Percentiles rank a stretch among this genome's conserved stretches.
phyloP scores from a whole-genome alignment of 2,797 vertebrate genomes.

The Muscicapa comitata region DNA sequence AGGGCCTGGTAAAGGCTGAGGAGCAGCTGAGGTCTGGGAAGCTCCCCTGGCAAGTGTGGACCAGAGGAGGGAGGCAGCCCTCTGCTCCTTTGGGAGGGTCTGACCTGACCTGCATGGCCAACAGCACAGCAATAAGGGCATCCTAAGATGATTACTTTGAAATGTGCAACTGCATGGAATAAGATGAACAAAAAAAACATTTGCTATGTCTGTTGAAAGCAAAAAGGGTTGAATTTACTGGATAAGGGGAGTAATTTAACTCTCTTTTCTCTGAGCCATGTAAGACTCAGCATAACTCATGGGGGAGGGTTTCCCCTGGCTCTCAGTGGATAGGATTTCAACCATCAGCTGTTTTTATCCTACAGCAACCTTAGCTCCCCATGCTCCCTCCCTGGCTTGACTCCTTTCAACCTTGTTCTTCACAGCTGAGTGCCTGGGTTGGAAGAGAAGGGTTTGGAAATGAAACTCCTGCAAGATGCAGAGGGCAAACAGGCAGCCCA shows the following conservation, averaged over 20 bases:
- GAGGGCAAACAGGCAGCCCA: background rate
- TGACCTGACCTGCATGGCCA: background rate
- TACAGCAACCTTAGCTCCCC: background rate
- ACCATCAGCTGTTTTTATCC: background rate
- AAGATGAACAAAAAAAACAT: background rate
- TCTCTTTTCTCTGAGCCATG: background rate
- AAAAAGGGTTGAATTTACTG: background rate
- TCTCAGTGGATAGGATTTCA: background rate
- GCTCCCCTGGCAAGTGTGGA: background rate
- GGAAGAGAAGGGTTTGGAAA: constrained; percentile 4
- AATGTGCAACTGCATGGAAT: background rate
- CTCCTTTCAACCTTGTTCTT: background rate
- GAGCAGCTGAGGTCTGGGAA: background rate
- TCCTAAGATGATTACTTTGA: background rate
- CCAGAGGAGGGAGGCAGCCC: background rate
- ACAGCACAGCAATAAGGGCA: background rate
- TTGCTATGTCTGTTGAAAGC: background rate
- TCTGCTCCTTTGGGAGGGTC: background rate
- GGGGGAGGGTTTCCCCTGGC: background rate
- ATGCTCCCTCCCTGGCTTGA: background rate
- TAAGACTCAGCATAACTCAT: background rate
- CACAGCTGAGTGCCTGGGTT: background rate
- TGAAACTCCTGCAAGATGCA: background rate
- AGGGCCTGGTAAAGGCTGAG: background rate
- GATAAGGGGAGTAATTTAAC: background rate